Conservation (phyloP, 2,888 invertebrate species). For the Acleris cristana region DNA sequence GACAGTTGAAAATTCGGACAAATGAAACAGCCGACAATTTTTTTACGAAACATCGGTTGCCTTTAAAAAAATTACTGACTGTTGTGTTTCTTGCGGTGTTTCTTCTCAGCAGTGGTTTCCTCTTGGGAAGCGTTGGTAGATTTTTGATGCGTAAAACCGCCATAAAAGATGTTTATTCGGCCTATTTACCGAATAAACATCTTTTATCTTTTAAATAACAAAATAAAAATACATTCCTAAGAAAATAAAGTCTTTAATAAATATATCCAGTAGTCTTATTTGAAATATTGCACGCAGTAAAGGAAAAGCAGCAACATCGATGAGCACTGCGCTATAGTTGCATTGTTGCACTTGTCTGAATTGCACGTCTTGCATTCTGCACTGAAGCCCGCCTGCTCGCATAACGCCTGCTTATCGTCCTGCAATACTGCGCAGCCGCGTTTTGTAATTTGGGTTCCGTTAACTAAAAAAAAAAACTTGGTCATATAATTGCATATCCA, state of each 20-base stretch:
- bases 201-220: too few relatives aligned
- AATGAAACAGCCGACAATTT: too few relatives aligned
- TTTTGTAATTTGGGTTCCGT: constrained; percentile 17
- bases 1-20: too few relatives aligned
- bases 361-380: constrained; percentile 18
- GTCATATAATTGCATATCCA: background rate
- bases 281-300: constrained; percentile 1
- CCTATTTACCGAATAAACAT: too few relatives aligned
- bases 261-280: background rate
- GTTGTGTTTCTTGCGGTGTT: too few relatives aligned
- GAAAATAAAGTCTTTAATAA: background rate
- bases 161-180: too few relatives aligned
- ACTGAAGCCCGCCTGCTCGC: constrained; percentile 5
- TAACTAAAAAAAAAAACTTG: constrained; percentile 8
- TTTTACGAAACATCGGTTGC: too few relatives aligned
- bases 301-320: constrained; percentile 7
- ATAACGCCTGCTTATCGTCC: constrained; percentile 7
- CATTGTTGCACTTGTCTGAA: constrained; percentile 18
- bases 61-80: too few relatives aligned
- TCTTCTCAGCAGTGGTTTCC: too few relatives aligned
- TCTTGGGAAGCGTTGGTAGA: too few relatives aligned
- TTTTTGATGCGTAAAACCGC: too few relatives aligned
- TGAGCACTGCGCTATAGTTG: background rate
- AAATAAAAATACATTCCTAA: too few relatives aligned
- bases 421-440: constrained; percentile 22